Percentiles rank a stretch among this genome's conserved stretches.
Conservation (phyloP, 2,888 invertebrate genomes). For the Sinodicranocentrus sp. region DNA sequence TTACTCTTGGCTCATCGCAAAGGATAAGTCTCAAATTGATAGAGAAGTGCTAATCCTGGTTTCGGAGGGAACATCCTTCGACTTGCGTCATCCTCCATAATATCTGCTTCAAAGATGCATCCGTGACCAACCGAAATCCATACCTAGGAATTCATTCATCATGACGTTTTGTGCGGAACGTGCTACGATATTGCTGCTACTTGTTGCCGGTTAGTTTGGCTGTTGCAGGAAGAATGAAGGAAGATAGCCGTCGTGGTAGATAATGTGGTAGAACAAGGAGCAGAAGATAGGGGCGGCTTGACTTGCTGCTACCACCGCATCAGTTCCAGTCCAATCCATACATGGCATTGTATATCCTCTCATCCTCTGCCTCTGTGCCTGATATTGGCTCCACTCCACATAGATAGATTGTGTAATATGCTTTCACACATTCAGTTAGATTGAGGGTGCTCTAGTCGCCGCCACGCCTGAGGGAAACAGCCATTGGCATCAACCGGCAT, state of each 20-base stretch:
- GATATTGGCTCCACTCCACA: no score
- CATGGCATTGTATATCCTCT: no score
- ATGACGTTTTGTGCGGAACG: conserved; percentile 59
- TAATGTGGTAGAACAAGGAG: conserved; percentile 26
- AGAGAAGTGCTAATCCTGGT: no score
- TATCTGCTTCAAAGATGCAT: no score
- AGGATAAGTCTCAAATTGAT: no score
- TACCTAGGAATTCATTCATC: no score
- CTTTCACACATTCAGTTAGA: not conserved
- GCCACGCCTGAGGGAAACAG: conserved; percentile 69
- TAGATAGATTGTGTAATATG: not conserved
- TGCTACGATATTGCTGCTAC: conserved; percentile 46
- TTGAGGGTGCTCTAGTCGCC: conserved; percentile 54
- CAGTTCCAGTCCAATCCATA: no score
- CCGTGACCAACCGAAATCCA: conserved; percentile 17
- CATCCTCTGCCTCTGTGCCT: no score
- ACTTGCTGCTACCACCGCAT: no score
- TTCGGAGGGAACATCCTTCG: no score
- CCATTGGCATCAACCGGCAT: conserved; percentile 68
- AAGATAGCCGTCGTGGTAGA: not conserved
- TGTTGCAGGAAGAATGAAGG: conserved; percentile 58
- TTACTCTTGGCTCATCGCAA: no score
- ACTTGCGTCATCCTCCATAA: no score
- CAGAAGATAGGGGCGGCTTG: not conserved
- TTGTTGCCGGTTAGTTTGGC: conserved; percentile 61